These are phyloP conservation scores for Amorpha juglandis DNA, from an alignment of 2,888 invertebrate genomes.

Conservation along the genomic window DNA sequence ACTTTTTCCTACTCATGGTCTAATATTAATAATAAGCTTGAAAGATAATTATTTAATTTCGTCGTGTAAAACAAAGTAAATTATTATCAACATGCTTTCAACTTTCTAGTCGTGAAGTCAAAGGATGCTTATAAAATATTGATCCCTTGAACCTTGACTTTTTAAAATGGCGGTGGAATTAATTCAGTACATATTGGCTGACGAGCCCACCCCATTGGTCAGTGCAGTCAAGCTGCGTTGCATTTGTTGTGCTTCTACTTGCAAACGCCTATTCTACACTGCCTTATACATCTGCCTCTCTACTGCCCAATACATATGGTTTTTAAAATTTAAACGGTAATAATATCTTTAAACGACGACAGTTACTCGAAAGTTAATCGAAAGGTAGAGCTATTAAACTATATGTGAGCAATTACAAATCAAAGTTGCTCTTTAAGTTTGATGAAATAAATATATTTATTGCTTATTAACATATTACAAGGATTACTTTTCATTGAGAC, in stretches of 20 bases:
- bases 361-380: not conserved
- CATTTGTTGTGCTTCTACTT: constrained; percentile 58
- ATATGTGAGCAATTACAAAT: constrained; percentile 8
- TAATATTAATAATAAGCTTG: not conserved
- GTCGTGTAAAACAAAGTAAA: not conserved
- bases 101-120: constrained; percentile 7
- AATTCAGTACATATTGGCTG: constrained; percentile 54
- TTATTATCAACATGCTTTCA: constrained; percentile 1
- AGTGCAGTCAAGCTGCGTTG: constrained; percentile 69
- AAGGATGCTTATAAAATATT: constrained; percentile 13
- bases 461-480: constrained; percentile 18
- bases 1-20: no score
- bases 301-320: constrained; percentile 30
- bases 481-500: constrained; percentile 12
- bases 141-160: constrained; percentile 22
- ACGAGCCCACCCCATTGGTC: constrained; percentile 62
- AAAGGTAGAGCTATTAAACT: constrained; percentile 9
- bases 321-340: not conserved
- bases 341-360: not conserved
- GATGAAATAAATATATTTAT: constrained; percentile 17
- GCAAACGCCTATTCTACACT: constrained; percentile 67
- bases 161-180: constrained; percentile 49
- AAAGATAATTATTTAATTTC: not conserved
- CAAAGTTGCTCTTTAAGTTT: constrained; percentile 18
- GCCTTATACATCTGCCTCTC: constrained; percentile 71